phyloP scores from a whole-genome alignment of 2,888 invertebrate genomes.

The Anticlea derivata region DNA sequence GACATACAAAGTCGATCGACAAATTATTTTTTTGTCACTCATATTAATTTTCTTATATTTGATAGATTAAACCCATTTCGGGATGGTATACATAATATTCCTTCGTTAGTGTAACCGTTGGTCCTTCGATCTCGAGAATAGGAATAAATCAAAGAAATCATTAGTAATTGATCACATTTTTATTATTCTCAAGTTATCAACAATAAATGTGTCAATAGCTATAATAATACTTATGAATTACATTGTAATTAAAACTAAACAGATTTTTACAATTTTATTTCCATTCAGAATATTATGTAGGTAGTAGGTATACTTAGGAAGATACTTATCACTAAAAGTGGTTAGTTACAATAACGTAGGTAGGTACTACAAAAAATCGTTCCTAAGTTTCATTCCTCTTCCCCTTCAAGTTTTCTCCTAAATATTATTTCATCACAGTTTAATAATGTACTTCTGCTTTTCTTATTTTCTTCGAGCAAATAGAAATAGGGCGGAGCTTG shows the following conservation, averaged over 20 bases:
- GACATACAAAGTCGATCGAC: too few relatives aligned
- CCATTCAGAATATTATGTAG: constrained; percentile 53
- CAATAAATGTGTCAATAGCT: constrained; percentile 79
- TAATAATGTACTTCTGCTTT: constrained; percentile 76
- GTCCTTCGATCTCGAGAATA: too few relatives aligned
- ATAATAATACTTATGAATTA: constrained; percentile 74
- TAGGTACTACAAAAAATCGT: constrained; percentile 53
- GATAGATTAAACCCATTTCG: too few relatives aligned
- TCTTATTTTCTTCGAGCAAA: constrained; percentile 42
- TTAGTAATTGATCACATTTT: constrained; percentile 64
- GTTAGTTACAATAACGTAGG: constrained; percentile 48
- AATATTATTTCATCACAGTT: constrained; percentile 77
- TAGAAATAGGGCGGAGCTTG: constrained; percentile 35
- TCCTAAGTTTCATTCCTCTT: constrained; percentile 56
- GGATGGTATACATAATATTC: too few relatives aligned
- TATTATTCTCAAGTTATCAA: constrained; percentile 73
- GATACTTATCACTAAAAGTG: constrained; percentile 47
- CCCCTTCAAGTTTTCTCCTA: constrained; percentile 63
- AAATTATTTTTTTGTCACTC: too few relatives aligned
- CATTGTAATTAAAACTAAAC: constrained; percentile 72
- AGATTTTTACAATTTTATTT: constrained; percentile 66
- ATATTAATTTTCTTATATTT: too few relatives aligned
- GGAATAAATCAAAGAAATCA: constrained; percentile 2
- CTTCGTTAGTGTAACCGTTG: too few relatives aligned
- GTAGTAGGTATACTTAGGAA: constrained; percentile 52